Base-by-base conservation (phyloP, 2,888 invertebrate species). In the Idaea straminata region DNA sequence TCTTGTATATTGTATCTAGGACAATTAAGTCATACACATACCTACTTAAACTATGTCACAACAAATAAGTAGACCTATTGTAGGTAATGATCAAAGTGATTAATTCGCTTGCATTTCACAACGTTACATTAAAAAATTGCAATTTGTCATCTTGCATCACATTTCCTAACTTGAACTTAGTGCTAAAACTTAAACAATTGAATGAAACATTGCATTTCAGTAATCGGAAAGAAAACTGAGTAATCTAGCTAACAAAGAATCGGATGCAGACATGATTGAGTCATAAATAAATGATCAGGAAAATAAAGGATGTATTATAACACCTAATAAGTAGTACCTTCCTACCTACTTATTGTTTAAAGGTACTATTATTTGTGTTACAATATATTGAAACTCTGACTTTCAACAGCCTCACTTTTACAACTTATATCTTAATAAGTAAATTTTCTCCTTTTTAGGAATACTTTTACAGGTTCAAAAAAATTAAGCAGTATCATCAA, bases 91-190 rank as follows among this genome's bases (percentile, higher is more conserved):
- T 47, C 47, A 47, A 47, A 47, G 47, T 47, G 10, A 60, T 60
- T 60, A 75, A 77, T 71, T n/a, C n/a, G 61, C 68, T 70, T 16
- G 35, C 67, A 69, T 67, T 69, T 77, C 71, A 64, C 65, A 62
- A 66, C 65, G 7, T 59, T 25, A 59, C 25, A 16, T 59, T 15
- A 63, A 47, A 62, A n/a, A 62, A 62, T 62, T 34, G 60, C 65
- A 62, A 68, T 57, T 64, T 62, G 61, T 34, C 64, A 60, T 65
- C 67, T 72, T 72, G 70, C 72, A 66, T 70, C 68, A 70, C 57
- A 69, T 72, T 72, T 70, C 67, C 60, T 68, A 69, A 71, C 64
- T 67, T 69, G 64, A 68, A 65, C 66, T 64, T 64, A 66, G 64
- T 64, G 67, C 57, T 64, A 68, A 66, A 58, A 65, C 62, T 67